A percentile compares a stretch with the other conserved stretches of the same genome.
phyloP scores from a whole-genome alignment of 2,113 vertebrate species.

The Pleuronectes platessa region DNA sequence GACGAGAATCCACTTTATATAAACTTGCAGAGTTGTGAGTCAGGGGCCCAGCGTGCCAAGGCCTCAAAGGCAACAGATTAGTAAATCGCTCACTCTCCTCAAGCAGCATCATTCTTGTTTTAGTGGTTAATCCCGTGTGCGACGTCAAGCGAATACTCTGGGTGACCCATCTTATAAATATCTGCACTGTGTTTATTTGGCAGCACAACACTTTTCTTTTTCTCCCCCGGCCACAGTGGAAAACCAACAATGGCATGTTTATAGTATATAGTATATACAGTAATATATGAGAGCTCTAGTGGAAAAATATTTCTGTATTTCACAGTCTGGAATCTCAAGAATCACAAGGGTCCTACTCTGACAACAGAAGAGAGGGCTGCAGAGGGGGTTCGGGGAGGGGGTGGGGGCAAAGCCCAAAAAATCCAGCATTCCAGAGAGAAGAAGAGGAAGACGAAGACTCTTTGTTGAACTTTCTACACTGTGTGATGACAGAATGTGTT shows the following conservation, averaged over 20 bases:
- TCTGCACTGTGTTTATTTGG: slow-evolving; percentile 60
- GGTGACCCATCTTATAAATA: slow-evolving; percentile 56
- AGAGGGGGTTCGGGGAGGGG: slow-evolving; percentile 21
- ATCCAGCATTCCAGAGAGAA: slow-evolving; percentile 37
- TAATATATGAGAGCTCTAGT: slow-evolving; percentile 35
- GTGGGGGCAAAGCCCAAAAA: slow-evolving; percentile 38
- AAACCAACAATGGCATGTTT: slow-evolving; percentile 66
- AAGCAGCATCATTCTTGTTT: slow-evolving; percentile 42
- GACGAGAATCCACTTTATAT: slow-evolving; percentile 11
- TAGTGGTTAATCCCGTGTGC: slow-evolving; percentile 46
- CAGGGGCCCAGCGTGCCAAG: slow-evolving; percentile 20
- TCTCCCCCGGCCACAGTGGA: slow-evolving; percentile 17
- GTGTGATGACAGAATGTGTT: slow-evolving; percentile 10
- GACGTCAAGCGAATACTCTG: slow-evolving; percentile 32
- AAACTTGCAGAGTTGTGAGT: slow-evolving; percentile 21
- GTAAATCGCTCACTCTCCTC: slow-evolving; percentile 29
- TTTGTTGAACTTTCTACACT: slow-evolving; percentile 38
- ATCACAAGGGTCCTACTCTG: slow-evolving; percentile 62
- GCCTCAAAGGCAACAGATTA: slow-evolving; percentile 51
- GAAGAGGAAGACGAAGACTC: slow-evolving; percentile 16
- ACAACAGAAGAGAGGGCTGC: slow-evolving; percentile 51
- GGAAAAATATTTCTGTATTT: slow-evolving; percentile 64
- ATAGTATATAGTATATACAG: slow-evolving; percentile 60
- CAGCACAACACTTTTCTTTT: slow-evolving; percentile 38
- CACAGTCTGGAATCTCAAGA: slow-evolving; percentile 62